Percentiles rank a stretch among this genome's conserved stretches.
Evolutionary conservation across 37 sponge, comb jelly and placozoan species (phyloP).

Genomic region (Ianthella basta): DNA sequence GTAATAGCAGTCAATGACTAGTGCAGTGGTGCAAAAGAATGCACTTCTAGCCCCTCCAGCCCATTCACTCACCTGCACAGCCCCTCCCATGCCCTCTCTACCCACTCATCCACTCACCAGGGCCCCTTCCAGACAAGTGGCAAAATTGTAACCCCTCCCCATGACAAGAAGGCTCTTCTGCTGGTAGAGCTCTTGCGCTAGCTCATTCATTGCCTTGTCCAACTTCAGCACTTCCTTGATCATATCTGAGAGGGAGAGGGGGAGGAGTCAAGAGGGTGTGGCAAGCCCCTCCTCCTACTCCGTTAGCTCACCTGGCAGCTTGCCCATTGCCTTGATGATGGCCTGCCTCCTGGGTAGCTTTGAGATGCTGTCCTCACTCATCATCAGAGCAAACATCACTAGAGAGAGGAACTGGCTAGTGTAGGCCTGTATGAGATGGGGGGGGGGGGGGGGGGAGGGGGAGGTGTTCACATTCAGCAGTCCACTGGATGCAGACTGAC

Average conservation of each 20-base stretch:
- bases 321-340: constrained; percentile 83
- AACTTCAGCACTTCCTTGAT: constrained; percentile 81
- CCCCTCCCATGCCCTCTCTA: not conserved
- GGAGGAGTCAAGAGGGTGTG: not conserved
- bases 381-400: constrained; percentile 96
- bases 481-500: too few species aligned
- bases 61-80: not conserved
- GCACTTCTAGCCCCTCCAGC: too few species aligned
- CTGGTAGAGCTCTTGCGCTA: constrained; percentile 85
- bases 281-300: not conserved
- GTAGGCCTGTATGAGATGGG: constrained; percentile 81
- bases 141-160: constrained; percentile 98
- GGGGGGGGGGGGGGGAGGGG: too few species aligned
- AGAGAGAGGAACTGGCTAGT: constrained; percentile 97
- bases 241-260: constrained; percentile 45
- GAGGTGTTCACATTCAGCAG: too few species aligned
- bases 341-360: constrained; percentile 78
- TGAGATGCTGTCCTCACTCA: constrained; percentile 93
- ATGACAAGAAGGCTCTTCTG: constrained; percentile 96
- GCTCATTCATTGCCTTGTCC: constrained; percentile 68
- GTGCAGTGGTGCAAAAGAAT: not conserved
- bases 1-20: not conserved
- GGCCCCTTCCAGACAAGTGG: constrained; percentile 99
- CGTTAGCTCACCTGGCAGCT: constrained; percentile 76
- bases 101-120: constrained; percentile 57